Base-by-base conservation (phyloP, 2,113 vertebrate species). In the Nyctereutes procyonoides region DNA sequence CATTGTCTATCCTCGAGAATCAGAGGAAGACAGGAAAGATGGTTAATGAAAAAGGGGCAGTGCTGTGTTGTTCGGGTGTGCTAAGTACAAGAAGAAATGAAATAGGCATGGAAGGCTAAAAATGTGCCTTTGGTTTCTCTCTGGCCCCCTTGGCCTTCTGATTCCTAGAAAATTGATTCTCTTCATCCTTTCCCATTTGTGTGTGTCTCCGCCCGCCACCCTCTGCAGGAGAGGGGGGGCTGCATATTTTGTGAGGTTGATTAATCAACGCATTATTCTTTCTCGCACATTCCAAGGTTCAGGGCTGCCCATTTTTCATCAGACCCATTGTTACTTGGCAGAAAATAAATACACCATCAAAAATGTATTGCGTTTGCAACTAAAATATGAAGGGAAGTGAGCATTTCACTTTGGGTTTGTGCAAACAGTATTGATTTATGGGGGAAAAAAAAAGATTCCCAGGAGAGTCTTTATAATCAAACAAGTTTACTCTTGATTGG, bases 321-420 rank as follows among this genome's bases (percentile, higher is more conserved):
- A 87, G 96, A 51, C 86, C 89, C 79, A 28, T 90, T 97, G 96
- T 87, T 77, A 4, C 81, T 93, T 91, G 86, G 60, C n/a, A 28
- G 94, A 89, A 97, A 62, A 16, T 96, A 71, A 76, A 96, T 88
- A 88, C 10, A 1, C 86, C 73, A 60, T 97, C 94, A 91, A 76
- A 95, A 93, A 53, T 80, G 77, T n/a, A 43, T 90, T 35, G 67
- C 62, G 14, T 32, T 38, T 0, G 15, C 12, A n/a, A 22, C 82
- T 90, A n/a, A 20, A 90, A 89, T 26, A 79, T 16, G 82, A 81
- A 43, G 38, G 87, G 58, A 73, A 38, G 13, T n/a, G 30, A 89
- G 92, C 55, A 2, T 32, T 96, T 93, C 17, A 43, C 84, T 53
- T 62, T 65, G 81, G 38, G 82, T 56, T 32, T 96, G 94, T 83